Evolutionary conservation across 2,797 vertebrate species (phyloP).

Genomic region (Catamblyrhynchus diadema): DNA sequence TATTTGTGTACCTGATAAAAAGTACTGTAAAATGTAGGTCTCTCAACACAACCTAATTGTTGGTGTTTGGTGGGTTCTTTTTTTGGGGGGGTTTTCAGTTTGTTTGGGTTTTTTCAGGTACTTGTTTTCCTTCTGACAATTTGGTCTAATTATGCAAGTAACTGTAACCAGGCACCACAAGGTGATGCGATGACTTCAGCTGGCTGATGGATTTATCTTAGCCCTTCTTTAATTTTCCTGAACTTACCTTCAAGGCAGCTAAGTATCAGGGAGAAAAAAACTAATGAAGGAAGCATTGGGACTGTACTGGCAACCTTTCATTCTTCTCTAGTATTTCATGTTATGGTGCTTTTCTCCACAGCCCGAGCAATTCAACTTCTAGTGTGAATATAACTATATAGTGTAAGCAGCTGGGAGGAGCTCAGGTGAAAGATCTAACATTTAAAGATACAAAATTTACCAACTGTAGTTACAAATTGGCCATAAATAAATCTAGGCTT

Average conservation of each 20-base stretch:
- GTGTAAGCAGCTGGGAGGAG: neutral
- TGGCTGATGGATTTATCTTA: neutral
- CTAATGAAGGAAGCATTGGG: neutral
- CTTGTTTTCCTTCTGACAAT: neutral
- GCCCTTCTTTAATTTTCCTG: neutral
- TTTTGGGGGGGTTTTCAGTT: rapidly evolving
- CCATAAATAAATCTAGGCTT: neutral
- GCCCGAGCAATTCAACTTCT: neutral
- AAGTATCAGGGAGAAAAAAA: neutral
- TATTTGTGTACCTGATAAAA: neutral
- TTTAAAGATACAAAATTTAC: neutral
- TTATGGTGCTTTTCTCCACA: neutral
- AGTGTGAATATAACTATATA: neutral
- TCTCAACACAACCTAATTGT: neutral
- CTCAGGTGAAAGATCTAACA: neutral
- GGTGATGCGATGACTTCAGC: neutral
- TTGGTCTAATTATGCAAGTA: neutral
- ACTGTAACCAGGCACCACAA: neutral
- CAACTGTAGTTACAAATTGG: neutral
- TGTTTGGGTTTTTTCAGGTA: neutral
- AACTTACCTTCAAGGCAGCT: neutral
- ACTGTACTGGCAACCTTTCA: neutral
- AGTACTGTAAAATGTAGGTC: neutral
- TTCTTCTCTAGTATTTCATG: neutral
- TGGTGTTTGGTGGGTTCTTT: neutral